These are phyloP conservation scores for Ceratina australensis DNA, from an alignment of 1,140 invertebrate species.

Conservation along the genomic window DNA sequence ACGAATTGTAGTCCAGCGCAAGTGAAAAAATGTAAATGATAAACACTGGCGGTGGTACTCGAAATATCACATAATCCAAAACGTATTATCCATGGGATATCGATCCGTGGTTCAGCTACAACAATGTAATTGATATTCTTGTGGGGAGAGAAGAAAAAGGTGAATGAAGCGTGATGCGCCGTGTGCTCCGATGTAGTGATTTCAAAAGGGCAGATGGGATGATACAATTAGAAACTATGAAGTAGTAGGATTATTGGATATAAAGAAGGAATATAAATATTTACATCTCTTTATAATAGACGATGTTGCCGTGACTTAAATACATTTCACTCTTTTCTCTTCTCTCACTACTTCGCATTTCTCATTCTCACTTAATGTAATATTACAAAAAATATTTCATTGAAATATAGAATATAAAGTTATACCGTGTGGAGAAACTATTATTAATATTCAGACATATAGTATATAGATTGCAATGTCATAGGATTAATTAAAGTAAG, in stretches of 20 bases:
- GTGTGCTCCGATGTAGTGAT: conserved; percentile 1
- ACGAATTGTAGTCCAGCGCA: neutral
- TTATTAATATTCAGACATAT: too few relatives aligned
- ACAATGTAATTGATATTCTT: conserved; percentile 78
- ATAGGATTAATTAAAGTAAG: too few relatives aligned
- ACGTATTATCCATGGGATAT: conserved; percentile 72
- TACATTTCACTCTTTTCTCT: too few relatives aligned
- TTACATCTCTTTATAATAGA: neutral
- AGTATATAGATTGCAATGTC: too few relatives aligned
- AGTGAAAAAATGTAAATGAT: neutral
- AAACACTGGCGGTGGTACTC: conserved; percentile 27
- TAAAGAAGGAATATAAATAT: conserved; percentile 1
- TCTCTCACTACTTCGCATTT: too few relatives aligned
- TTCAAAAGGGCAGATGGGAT: conserved; percentile 37
- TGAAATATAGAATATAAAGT: too few relatives aligned
- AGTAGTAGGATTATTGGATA: conserved; percentile 23
- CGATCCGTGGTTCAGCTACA: conserved; percentile 68
- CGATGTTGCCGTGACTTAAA: too few relatives aligned
- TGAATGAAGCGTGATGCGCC: conserved; percentile 3
- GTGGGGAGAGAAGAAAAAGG: conserved; percentile 23
- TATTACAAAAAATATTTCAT: too few relatives aligned
- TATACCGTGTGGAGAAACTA: too few relatives aligned
- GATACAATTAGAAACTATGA: conserved; percentile 2
- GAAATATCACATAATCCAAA: conserved; percentile 36
- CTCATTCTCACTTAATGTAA: too few relatives aligned